phyloP scores from a whole-genome alignment of 2,888 invertebrate species.

The Lycaena phlaeas region DNA sequence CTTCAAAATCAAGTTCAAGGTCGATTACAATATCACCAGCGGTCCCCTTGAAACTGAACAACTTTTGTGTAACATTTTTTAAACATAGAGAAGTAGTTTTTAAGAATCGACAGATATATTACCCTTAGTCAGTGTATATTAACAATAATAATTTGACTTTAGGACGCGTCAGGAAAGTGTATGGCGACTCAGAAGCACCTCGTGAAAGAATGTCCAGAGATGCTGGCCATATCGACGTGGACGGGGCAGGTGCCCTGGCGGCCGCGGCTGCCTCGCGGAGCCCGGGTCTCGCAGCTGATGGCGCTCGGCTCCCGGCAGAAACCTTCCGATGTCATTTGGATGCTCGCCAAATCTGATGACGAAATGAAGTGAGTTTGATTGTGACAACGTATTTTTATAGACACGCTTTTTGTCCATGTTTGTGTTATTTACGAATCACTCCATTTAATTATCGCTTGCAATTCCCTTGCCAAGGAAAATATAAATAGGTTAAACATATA shows the following conservation, averaged over 20 bases:
- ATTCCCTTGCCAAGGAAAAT: slow-evolving; percentile 3
- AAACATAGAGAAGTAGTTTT: too few species aligned
- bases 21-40: too few species aligned
- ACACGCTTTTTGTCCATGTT: too few species aligned
- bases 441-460: too few species aligned
- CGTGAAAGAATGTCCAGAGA: slow-evolving; percentile 85
- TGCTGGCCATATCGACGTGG: slow-evolving; percentile 86
- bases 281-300: slow-evolving; percentile 81
- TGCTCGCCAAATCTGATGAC: slow-evolving; percentile 82
- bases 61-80: too few species aligned
- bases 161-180: slow-evolving; percentile 68
- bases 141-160: not conserved
- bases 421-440: too few species aligned
- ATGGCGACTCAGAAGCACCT: slow-evolving; percentile 69
- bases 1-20: too few species aligned
- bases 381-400: too few species aligned
- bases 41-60: too few species aligned
- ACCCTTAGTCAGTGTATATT: too few species aligned
- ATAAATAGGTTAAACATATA: too few species aligned
- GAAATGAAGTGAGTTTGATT: slow-evolving; percentile 78
- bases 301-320: slow-evolving; percentile 80
- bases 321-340: slow-evolving; percentile 84
- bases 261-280: slow-evolving; percentile 79
- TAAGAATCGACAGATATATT: too few species aligned
- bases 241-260: slow-evolving; percentile 83